phyloP scores from a whole-genome alignment of 2,797 vertebrate species.

The Siniperca obscura region DNA sequence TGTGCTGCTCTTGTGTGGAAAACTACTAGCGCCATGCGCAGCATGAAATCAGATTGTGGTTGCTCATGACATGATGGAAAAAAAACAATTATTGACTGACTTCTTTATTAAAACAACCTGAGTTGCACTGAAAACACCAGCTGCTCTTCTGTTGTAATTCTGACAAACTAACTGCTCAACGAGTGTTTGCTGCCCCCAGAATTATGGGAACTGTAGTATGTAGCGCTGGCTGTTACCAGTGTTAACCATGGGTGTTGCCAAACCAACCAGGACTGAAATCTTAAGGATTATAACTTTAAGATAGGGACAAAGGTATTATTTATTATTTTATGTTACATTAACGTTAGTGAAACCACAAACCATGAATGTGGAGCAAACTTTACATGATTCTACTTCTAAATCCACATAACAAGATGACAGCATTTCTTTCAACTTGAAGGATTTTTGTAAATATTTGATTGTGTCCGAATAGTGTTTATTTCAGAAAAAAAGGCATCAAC shows the following conservation, averaged over 20 bases:
- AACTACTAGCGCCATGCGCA: neutral
- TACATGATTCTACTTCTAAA: neutral
- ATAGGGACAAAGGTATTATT: neutral
- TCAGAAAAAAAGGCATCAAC: neutral
- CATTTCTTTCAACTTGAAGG: neutral
- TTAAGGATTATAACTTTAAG: neutral
- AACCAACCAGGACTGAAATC: neutral
- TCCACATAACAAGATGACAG: neutral
- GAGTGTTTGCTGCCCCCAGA: neutral
- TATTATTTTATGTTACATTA: neutral
- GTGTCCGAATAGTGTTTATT: neutral
- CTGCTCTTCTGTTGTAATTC: conserved; percentile 25
- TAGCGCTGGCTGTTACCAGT: no score
- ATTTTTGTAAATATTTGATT: neutral
- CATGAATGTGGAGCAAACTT: neutral
- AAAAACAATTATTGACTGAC: conserved; percentile 16
- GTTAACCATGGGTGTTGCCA: neutral
- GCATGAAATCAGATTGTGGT: conserved; percentile 22
- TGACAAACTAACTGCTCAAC: conserved; percentile 8
- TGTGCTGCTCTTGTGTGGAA: conserved; percentile 15
- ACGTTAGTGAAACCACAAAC: conserved; percentile 2
- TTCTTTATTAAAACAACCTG: conserved; percentile 36
- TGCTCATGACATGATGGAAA: conserved; percentile 12
- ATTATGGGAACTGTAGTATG: neutral
- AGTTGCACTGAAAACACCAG: conserved; percentile 25